Evolutionary conservation across 2,113 vertebrate species (phyloP), one percentile per base, ranked within the genome.

Genomic region (Paralichthys olivaceus): DNA sequence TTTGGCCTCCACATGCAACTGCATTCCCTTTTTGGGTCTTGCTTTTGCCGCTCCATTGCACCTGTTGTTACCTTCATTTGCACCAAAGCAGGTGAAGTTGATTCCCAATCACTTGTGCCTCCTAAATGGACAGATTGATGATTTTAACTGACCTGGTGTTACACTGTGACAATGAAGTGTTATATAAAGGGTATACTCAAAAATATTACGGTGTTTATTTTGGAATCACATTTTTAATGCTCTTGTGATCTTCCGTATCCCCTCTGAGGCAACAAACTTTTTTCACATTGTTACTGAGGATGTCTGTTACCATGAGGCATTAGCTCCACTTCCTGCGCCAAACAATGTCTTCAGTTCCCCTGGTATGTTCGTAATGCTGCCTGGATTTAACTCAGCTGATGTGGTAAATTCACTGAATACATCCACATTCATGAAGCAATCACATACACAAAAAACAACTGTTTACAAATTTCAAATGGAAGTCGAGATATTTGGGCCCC

Each of bases 281-380:
- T 74, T 67, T 6, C 78, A 23, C 25, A 61, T 68, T 80, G 49
- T 80, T 84, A 72, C 22, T 45, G 6, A 69, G 51, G 77, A 78
- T 79, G 70, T 64, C 8, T 59, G 8, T 72, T 45, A 54, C 75
- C 84, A 53, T 0, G 54, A 84, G 86, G 77, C 77, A 12, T 58
- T 15, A 86, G 66, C 43, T 81, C 9, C 43, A 77, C 79, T 72
- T 88, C 77, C 72, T 72, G 28, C 59, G 59, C 72, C 65, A 62
- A 77, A 84, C 71, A 79, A 26, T 79, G 69, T 79, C 79, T 73
- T 70, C 60, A 64, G 60, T 86, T 84, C 65, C 63, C 22, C 69
- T 58, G 67, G 72, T 80, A 78, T 89, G 77, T 79, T 84, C 80
- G 58, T 63, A 77, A 83, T 86, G 69, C 70, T 67, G 71, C 59